Conservation (phyloP, 2,113 vertebrate genomes). For the Bolborhynchus lineola region DNA sequence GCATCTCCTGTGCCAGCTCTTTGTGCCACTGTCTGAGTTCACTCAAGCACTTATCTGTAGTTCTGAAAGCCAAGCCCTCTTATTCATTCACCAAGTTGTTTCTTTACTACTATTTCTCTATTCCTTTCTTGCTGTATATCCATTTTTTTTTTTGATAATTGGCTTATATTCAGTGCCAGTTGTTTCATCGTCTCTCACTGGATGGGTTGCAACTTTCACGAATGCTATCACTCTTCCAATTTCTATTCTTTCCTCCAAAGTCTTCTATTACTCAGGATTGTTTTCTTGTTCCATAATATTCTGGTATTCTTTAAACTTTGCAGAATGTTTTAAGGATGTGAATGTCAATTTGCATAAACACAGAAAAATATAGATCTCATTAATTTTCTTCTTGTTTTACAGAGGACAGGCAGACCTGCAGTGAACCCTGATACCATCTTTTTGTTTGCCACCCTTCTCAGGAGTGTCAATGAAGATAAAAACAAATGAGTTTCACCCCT, state of each 20-base stretch:
- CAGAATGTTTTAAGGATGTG: neutral
- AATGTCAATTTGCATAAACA: neutral
- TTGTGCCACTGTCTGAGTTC: neutral
- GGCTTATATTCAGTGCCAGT: neutral
- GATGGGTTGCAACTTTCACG: neutral
- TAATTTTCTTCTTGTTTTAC: neutral
- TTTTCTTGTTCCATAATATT: neutral
- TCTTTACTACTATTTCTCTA: neutral
- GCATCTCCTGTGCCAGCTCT: neutral
- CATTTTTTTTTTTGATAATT: neutral
- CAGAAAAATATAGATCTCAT: neutral
- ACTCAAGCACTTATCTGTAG: neutral
- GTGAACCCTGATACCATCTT: neutral
- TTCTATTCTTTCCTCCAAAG: neutral
- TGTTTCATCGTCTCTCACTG: neutral
- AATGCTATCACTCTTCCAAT: neutral
- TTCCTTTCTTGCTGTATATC: neutral
- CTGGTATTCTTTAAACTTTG: neutral
- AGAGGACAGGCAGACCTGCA: neutral
- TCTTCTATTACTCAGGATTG: fast-evolving
- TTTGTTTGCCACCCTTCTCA: neutral
- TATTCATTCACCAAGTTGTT: neutral
- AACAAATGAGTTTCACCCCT: neutral
- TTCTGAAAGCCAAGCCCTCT: neutral
- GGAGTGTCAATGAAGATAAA: neutral